Evolutionary conservation across 2,888 invertebrate genomes (phyloP).

Genomic region (Girardia tigrina): DNA sequence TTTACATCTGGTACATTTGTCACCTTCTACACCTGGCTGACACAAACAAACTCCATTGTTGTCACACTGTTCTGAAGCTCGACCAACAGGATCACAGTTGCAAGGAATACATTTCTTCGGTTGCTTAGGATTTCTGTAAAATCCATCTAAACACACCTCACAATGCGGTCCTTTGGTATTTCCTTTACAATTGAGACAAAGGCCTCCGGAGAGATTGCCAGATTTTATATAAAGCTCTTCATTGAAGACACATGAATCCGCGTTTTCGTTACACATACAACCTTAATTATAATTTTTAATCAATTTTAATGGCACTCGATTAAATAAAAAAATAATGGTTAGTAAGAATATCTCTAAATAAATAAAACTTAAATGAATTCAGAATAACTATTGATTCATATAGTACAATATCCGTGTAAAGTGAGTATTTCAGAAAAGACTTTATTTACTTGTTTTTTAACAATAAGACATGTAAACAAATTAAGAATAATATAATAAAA

Average conservation of each 20-base stretch:
- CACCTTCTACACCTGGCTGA: constrained; percentile 40
- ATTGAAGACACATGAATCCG: constrained; percentile 90
- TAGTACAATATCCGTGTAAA: no score
- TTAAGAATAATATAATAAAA: no score
- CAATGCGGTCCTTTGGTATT: constrained; percentile 83
- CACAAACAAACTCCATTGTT: constrained; percentile 39
- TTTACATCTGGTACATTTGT: constrained; percentile 67
- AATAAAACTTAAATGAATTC: no score
- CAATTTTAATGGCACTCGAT: no score
- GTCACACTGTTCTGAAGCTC: constrained; percentile 35
- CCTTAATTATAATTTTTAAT: no score
- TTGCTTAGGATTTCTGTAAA: constrained; percentile 54
- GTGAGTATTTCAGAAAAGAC: no score
- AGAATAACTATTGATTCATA: no score
- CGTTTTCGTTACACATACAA: constrained; percentile 88
- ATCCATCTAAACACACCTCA: constrained; percentile 68
- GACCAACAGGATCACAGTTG: constrained; percentile 42
- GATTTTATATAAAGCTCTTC: constrained; percentile 71
- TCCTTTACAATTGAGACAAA: constrained; percentile 77
- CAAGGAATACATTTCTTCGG: constrained; percentile 50
- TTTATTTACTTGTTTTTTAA: no score
- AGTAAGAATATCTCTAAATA: no score
- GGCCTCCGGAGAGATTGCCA: constrained; percentile 64
- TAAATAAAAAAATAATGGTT: no score
- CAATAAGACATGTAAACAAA: no score